These are phyloP conservation scores for Masticophis lateralis DNA, from an alignment of 2,797 vertebrate species.

Conservation along the genomic window DNA sequence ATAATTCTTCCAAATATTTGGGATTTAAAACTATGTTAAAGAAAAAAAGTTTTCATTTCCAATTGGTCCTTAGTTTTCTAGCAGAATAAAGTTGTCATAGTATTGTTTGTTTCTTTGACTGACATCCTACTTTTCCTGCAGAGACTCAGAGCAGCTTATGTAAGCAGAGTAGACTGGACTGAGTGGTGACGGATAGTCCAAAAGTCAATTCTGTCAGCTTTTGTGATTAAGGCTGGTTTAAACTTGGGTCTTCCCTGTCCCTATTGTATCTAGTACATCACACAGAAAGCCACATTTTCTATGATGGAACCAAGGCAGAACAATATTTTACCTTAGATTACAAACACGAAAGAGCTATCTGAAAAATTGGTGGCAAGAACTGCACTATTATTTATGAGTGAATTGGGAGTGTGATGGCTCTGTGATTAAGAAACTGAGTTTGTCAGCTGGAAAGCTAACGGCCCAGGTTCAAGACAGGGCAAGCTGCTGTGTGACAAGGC, in stretches of 20 bases:
- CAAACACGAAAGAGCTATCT: not conserved
- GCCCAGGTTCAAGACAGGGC: not conserved
- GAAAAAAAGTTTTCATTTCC: not conserved
- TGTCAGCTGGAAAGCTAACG: not conserved
- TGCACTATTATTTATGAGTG: not conserved
- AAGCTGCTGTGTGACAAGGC: not conserved
- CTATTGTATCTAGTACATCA: not conserved
- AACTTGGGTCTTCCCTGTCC: not conserved
- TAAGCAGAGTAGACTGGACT: not conserved
- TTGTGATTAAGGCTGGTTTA: not conserved
- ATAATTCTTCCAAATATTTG: not conserved
- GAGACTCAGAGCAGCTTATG: not conserved
- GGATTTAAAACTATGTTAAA: not conserved
- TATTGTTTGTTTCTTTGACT: not conserved
- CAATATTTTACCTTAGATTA: not conserved
- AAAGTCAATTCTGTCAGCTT: not conserved
- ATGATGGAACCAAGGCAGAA: not conserved
- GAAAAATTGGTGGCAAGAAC: not conserved
- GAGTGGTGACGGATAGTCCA: not conserved
- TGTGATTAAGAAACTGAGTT: not conserved
- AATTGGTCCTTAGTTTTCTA: not conserved
- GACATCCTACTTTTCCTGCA: not conserved
- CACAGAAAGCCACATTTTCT: not conserved
- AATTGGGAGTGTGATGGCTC: not conserved
- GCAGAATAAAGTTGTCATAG: not conserved